Percentiles rank a stretch among this genome's conserved stretches.
Conservation (phyloP, 2,888 invertebrate genomes). For the Itoplectis maculator region DNA sequence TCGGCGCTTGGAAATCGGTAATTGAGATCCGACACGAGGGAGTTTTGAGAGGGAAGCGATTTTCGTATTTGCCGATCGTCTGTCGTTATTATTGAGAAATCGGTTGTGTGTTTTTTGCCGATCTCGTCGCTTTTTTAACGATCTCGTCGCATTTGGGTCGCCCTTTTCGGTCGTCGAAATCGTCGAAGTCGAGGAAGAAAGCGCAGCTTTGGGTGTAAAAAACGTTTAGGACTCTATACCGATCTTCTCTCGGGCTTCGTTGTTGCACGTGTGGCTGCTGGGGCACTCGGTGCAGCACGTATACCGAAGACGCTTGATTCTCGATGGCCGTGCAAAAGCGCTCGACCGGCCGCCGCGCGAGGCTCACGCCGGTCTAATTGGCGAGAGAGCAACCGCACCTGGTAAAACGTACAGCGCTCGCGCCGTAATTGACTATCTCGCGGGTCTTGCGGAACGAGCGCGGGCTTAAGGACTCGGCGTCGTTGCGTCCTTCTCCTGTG, state of each 20-base stretch:
- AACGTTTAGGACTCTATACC: constrained; percentile 57
- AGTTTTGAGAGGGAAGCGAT: no score
- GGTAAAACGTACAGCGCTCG: constrained; percentile 64
- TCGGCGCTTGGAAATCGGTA: no score
- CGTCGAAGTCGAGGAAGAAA: no score
- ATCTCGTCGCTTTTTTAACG: constrained; percentile 32
- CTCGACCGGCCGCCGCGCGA: constrained; percentile 43
- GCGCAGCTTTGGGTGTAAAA: constrained; percentile 37
- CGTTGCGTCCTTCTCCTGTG: constrained; percentile 42
- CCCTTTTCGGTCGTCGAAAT: no score
- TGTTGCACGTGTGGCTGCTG: constrained; percentile 35
- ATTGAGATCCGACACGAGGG: not conserved
- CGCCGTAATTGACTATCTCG: constrained; percentile 66
- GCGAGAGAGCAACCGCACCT: constrained; percentile 65
- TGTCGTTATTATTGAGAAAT: not conserved
- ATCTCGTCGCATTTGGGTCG: constrained; percentile 24
- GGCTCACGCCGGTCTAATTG: constrained; percentile 65
- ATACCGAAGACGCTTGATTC: constrained; percentile 45
- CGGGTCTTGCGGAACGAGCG: constrained; percentile 55
- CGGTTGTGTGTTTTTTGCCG: not conserved
- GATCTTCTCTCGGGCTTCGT: constrained; percentile 27
- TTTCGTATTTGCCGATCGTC: not conserved
- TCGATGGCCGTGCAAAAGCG: constrained; percentile 55
- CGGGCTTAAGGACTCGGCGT: constrained; percentile 15
- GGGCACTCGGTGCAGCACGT: constrained; percentile 61